Evolutionary conservation across 1,140 invertebrate species (phyloP).

Genomic region (Drosophila kepulauana): DNA sequence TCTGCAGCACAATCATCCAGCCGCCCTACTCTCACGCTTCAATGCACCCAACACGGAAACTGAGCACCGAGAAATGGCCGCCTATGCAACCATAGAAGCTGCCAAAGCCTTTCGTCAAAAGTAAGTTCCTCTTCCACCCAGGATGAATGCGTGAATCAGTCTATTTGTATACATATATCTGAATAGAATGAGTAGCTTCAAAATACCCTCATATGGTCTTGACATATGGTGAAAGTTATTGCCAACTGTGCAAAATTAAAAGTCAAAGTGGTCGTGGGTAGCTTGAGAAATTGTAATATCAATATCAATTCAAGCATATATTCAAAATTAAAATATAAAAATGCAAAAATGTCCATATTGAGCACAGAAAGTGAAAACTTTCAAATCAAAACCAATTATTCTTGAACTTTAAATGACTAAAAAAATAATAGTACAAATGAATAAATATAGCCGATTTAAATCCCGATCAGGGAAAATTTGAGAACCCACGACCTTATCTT

Average conservation of each 20-base stretch:
- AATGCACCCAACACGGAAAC: constrained; percentile 74
- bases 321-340: no score
- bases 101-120: constrained; percentile 83
- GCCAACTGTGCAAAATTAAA: constrained; percentile 58
- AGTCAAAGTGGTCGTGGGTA: constrained; percentile 42
- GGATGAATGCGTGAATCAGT: no score
- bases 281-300: background rate
- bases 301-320: no score
- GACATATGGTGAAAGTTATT: constrained; percentile 66
- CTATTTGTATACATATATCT: no score
- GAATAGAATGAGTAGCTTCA: constrained; percentile 9
- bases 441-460: no score
- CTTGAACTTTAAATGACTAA: no score
- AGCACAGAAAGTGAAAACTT: no score
- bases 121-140: constrained; percentile 62
- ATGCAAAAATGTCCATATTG: no score
- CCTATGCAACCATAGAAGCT: constrained; percentile 79
- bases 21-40: constrained; percentile 76
- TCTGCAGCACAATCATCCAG: constrained; percentile 81
- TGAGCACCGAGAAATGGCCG: constrained; percentile 73
- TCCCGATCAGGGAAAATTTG: no score
- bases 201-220: constrained; percentile 13
- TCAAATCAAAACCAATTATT: no score
- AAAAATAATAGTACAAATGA: no score
- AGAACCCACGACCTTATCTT: no score